Conservation (phyloP, 2,888 invertebrate genomes). For the Epistrophella euchroma region DNA sequence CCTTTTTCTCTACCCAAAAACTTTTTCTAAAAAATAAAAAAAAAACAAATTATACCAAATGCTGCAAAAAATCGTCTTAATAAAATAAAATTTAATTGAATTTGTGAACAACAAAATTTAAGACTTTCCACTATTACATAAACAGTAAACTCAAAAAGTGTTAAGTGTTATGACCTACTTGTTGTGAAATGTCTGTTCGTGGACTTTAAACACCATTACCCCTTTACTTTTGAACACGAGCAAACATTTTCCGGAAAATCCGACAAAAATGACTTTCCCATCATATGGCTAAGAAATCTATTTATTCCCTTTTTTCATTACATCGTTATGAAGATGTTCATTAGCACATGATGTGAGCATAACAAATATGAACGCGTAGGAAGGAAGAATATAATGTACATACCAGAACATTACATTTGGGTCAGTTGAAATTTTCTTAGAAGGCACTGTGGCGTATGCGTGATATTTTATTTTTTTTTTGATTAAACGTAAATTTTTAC, state of each 20-base stretch:
- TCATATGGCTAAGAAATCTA: not conserved
- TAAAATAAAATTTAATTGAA: slow-evolving; percentile 18
- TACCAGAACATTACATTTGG: not conserved
- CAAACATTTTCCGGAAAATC: slow-evolving; percentile 34
- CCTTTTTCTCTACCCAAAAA: not conserved
- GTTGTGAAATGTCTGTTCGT: slow-evolving; percentile 2
- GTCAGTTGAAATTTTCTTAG: not conserved
- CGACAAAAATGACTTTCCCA: slow-evolving; percentile 25
- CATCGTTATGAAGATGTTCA: slow-evolving; percentile 18
- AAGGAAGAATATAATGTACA: not conserved
- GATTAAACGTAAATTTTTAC: not conserved
- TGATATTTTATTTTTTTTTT: not conserved
- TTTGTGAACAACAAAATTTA: too few species aligned
- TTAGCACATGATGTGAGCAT: slow-evolving; percentile 3
- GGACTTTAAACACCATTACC: slow-evolving; percentile 1
- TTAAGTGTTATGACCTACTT: slow-evolving; percentile 28
- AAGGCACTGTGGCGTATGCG: slow-evolving; percentile 29
- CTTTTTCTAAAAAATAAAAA: not conserved
- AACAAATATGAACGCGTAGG: not conserved
- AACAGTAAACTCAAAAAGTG: not conserved
- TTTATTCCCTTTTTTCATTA: not conserved
- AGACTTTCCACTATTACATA: slow-evolving; percentile 2
- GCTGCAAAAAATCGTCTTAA: not conserved
- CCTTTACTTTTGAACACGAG: not conserved
- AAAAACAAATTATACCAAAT: slow-evolving; percentile 9